These are phyloP conservation scores for Dendronephthya gigantea DNA, from an alignment of 64 coral and sea anemone species.

Conservation along the genomic window DNA sequence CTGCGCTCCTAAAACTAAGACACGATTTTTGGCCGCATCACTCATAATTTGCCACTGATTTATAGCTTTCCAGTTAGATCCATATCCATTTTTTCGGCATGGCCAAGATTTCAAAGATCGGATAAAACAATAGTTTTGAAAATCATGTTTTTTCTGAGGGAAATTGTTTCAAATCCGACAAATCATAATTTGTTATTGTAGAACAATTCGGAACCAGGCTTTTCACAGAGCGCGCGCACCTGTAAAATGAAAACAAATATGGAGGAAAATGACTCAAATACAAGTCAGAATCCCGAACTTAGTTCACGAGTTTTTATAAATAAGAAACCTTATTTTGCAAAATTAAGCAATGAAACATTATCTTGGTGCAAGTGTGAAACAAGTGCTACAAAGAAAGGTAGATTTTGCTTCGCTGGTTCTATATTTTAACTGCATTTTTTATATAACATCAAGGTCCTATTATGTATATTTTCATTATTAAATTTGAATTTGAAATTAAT, in stretches of 20 bases:
- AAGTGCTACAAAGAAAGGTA: neutral
- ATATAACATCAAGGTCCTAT: no score
- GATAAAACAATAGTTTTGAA: neutral
- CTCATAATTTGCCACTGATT: neutral
- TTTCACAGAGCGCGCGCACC: neutral
- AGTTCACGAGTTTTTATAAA: neutral
- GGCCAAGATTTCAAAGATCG: neutral
- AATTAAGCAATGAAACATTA: neutral
- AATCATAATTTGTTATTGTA: neutral
- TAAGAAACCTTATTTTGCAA: neutral
- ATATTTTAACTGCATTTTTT: neutral
- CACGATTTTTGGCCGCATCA: conserved; percentile 13
- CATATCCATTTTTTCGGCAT: neutral
- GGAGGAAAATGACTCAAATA: neutral
- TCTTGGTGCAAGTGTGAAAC: neutral
- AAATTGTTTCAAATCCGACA: neutral
- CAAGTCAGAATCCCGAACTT: neutral
- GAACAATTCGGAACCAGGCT: neutral
- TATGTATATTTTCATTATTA: no score
- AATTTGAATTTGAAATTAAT: no score
- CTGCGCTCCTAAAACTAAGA: neutral
- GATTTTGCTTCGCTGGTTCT: neutral
- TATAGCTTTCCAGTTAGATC: neutral
- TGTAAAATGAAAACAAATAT: no score
- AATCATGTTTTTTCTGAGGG: neutral